Base-by-base conservation (phyloP, 1,140 invertebrate genomes). In the Drosophila sechellia region DNA sequence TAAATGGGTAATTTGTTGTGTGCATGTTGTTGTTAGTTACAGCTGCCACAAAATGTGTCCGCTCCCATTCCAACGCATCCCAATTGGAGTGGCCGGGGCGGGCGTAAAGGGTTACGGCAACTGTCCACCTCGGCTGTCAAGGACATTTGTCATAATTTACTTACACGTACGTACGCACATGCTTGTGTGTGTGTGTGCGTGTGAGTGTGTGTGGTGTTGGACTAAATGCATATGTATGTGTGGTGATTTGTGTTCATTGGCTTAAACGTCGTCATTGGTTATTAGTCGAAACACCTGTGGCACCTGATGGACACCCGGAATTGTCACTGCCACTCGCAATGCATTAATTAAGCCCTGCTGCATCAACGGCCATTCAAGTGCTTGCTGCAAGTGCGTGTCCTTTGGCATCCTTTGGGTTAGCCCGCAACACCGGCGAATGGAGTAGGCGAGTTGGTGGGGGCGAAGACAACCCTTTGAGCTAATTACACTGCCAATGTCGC, bases 141-240 rank as follows among this genome's bases (percentile, higher is more conserved):
- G 89, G 80, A 90, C 89, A 90, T 91, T 90, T 91, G 77, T 91
- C 87, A 90, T 90, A 84, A 90, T 91, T 89, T 91, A 91, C 83
- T 70, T 31, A 31, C 31, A 31, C 31, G 31, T 6, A 31, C 27
- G 6, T 54, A 79, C 83, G 71, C 60, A 79, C 57, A 43, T 75
- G 69, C 52, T 40, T 63, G 43, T 48, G 40, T 46, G 40, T 46
- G 39, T 54, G 35, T 37, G 12, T n/a, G n/a, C n/a, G n/a, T n/a
- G n/a, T n/a, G n/a, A n/a, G 40, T 46, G 40, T 46, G 39, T 54
- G 35, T 37, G 12, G 50, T 66, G 60, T 70, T 49, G 49, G 15
- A 31, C 13, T 22, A 10, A 11, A n/a, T 48, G 22, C 6, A 10
- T 31, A 0, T 25, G 45, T 42, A 10, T 37, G 35, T 5, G 27